A percentile compares a stretch with the other conserved stretches of the same genome.
These are phyloP conservation scores for Lamellibrachia luymesi DNA, from an alignment of 1,140 invertebrate genomes.

Conservation along the genomic window DNA sequence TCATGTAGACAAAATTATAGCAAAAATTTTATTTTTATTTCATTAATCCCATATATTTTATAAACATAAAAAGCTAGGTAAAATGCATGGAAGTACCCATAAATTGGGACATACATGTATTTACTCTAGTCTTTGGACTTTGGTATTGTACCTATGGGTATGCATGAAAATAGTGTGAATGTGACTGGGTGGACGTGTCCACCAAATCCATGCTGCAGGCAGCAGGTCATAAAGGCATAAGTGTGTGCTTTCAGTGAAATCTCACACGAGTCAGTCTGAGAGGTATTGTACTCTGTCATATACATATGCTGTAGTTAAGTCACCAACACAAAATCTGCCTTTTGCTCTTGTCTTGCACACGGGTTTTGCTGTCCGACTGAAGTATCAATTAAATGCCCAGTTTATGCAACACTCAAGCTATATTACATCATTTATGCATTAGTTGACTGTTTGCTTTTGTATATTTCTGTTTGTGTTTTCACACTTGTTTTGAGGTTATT, in stretches of 20 bases:
- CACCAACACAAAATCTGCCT: not conserved
- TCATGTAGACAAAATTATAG: not conserved
- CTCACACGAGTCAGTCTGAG: not conserved
- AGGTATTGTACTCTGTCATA: not conserved
- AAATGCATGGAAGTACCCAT: no score
- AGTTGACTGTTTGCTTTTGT: not conserved
- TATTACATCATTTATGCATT: not conserved
- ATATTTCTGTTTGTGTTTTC: not conserved
- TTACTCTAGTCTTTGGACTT: not conserved
- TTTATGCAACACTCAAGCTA: not conserved
- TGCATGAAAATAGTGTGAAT: not conserved
- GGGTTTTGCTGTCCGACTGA: not conserved
- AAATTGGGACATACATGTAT: not conserved
- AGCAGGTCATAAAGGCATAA: not conserved
- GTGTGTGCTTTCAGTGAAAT: not conserved
- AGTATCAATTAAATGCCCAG: not conserved
- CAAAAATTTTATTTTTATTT: no score
- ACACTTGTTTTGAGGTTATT: not conserved
- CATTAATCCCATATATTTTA: no score
- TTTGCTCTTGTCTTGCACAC: no score
- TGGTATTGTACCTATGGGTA: not conserved
- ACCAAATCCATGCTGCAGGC: not conserved
- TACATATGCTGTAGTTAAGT: not conserved
- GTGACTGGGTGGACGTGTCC: not conserved
- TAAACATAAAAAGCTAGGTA: no score